Percentiles rank a stretch among this genome's conserved stretches.
Evolutionary conservation across 2,797 vertebrate genomes (phyloP).

Genomic region (Gobio occitaniae): DNA sequence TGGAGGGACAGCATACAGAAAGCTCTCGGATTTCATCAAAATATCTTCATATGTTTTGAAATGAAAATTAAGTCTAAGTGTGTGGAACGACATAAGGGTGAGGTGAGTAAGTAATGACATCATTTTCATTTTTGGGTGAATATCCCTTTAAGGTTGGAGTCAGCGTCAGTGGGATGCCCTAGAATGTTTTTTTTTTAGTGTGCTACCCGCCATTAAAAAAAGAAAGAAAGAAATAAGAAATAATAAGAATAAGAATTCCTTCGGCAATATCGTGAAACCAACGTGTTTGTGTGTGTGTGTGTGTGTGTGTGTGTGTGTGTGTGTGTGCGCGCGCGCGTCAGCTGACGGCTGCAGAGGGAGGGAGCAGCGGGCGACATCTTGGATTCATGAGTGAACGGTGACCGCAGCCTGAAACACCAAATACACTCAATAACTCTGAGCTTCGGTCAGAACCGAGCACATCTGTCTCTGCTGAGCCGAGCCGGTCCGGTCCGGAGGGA

Average conservation of each 20-base stretch:
- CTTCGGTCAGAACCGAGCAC: neutral
- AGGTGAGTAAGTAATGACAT: too few relatives aligned
- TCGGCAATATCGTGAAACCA: neutral
- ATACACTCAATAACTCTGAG: neutral
- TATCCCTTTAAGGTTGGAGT: neutral
- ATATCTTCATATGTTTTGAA: too few relatives aligned
- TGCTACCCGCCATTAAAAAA: too few relatives aligned
- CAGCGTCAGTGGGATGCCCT: neutral
- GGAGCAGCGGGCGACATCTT: slow-evolving; percentile 67
- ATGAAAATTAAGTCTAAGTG: too few relatives aligned
- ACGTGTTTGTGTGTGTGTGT: fast-evolving
- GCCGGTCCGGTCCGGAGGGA: neutral
- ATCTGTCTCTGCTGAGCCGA: neutral
- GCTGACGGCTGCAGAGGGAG: slow-evolving; percentile 58
- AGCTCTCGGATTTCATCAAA: too few relatives aligned
- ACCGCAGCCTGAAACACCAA: slow-evolving; percentile 22
- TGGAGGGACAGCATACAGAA: too few relatives aligned
- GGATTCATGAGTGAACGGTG: slow-evolving; percentile 58
- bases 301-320: neutral
- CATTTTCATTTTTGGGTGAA: too few relatives aligned
- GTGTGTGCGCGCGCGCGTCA: slow-evolving; percentile 41
- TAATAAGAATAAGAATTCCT: too few relatives aligned
- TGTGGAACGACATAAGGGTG: too few relatives aligned
- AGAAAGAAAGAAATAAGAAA: too few relatives aligned
- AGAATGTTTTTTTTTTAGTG: too few relatives aligned